Percentiles rank a stretch among this genome's conserved stretches.
These are phyloP conservation scores for Probosciger aterrimus DNA, from an alignment of 2,113 vertebrate species.

Conservation along the genomic window DNA sequence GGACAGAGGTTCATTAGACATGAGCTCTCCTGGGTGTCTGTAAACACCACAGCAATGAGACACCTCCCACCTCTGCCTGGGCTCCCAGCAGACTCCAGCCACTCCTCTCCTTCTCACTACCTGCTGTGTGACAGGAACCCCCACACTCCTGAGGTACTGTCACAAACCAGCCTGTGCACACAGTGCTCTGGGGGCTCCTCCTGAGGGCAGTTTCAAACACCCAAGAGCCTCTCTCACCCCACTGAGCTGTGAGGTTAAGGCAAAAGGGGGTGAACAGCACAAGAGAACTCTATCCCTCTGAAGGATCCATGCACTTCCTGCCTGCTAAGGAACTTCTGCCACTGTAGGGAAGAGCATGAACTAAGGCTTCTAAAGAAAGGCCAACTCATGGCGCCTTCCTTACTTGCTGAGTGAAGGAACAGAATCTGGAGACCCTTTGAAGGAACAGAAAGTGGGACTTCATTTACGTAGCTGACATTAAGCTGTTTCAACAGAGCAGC, in stretches of 20 bases:
- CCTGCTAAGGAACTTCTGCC: background rate
- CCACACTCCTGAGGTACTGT: accelerated
- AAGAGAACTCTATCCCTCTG: background rate
- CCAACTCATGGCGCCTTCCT: background rate
- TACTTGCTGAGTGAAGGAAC: background rate
- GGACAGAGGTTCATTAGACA: constrained; percentile 2
- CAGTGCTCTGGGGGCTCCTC: background rate
- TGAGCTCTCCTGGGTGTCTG: background rate
- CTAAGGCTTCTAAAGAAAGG: background rate
- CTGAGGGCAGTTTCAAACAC: background rate
- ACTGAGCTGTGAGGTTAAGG: background rate
- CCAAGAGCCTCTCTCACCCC: background rate
- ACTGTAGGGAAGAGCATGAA: background rate
- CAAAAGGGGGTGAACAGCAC: background rate
- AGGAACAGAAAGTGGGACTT: background rate
- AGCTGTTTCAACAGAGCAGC: background rate
- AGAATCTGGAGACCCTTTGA: background rate
- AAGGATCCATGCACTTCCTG: background rate
- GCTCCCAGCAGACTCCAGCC: background rate
- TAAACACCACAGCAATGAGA: background rate
- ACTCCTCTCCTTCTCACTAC: background rate
- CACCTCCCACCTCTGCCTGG: background rate
- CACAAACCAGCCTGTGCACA: background rate
- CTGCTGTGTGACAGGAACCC: background rate
- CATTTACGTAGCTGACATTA: background rate